A percentile compares a stretch with the other conserved stretches of the same genome.
These are phyloP conservation scores for Lepidotrigona ventralis DNA, from an alignment of 1,140 invertebrate species.

Conservation along the genomic window DNA sequence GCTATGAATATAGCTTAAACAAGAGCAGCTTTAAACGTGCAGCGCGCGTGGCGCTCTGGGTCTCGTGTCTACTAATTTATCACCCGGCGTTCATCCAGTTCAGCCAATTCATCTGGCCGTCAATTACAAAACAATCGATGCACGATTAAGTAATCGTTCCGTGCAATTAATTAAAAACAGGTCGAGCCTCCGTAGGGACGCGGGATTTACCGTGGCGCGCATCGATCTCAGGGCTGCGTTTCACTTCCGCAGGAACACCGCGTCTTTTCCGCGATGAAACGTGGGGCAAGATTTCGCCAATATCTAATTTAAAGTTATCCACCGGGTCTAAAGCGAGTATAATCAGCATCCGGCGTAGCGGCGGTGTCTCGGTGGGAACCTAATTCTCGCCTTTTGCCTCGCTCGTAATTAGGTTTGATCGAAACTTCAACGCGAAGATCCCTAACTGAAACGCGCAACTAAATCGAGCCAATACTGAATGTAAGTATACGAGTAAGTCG, in stretches of 20 bases:
- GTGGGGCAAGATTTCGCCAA: background rate
- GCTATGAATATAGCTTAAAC: slow-evolving; percentile 40
- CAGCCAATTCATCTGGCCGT: slow-evolving; percentile 56
- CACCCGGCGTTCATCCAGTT: slow-evolving; percentile 54
- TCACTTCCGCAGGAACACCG: background rate
- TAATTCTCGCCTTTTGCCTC: background rate
- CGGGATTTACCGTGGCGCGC: background rate
- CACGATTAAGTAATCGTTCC: slow-evolving; percentile 58
- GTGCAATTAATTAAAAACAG: slow-evolving; percentile 52
- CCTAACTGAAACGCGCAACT: background rate
- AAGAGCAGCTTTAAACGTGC: slow-evolving; percentile 24
- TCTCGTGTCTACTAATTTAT: slow-evolving; percentile 55
- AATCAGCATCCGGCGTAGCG: background rate
- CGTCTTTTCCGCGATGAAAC: background rate
- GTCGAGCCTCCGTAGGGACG: background rate
- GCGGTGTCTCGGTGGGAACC: background rate
- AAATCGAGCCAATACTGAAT: background rate
- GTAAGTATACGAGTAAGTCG: background rate
- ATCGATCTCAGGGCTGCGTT: background rate
- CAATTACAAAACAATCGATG: slow-evolving; percentile 62
- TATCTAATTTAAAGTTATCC: slow-evolving; percentile 5
- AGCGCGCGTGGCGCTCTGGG: background rate
- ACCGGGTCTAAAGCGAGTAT: background rate
- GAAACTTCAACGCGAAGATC: background rate
- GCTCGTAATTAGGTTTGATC: background rate